These are phyloP conservation scores for Lumbricus terrestris DNA, from an alignment of 2,888 invertebrate species.

Conservation along the genomic window DNA sequence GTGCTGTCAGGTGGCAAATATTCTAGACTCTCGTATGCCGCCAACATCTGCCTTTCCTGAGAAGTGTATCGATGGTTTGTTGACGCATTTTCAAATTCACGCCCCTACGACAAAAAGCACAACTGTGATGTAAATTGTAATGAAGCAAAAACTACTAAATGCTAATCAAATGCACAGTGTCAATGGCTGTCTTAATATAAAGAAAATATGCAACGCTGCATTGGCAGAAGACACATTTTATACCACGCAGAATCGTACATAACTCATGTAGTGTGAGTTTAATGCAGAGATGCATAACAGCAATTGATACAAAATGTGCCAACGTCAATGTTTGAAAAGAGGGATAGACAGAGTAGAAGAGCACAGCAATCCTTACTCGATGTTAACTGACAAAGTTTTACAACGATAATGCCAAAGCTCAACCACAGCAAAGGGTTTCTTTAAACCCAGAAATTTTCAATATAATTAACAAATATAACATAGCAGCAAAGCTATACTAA, in stretches of 20 bases:
- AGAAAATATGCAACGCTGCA: background rate
- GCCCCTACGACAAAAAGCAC: constrained; percentile 40
- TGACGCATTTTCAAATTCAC: constrained; percentile 50
- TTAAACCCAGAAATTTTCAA: background rate
- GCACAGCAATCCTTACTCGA: background rate
- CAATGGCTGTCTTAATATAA: too few species aligned
- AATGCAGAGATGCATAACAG: background rate
- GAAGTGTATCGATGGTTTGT: constrained; percentile 50
- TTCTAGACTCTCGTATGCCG: constrained; percentile 50
- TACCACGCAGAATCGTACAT: background rate
- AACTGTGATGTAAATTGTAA: background rate
- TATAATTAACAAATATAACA: background rate
- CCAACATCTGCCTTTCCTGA: constrained; percentile 46
- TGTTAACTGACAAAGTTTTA: background rate
- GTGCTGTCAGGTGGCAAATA: constrained; percentile 49
- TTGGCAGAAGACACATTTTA: background rate
- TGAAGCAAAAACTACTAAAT: background rate
- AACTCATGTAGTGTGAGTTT: background rate
- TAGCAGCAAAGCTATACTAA: background rate
- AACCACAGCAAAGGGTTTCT: background rate
- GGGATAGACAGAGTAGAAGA: background rate
- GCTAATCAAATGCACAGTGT: background rate
- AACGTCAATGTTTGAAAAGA: background rate
- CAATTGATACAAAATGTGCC: background rate
- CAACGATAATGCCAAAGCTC: background rate